Evolutionary conservation across 2,797 vertebrate genomes (phyloP).

Genomic region (Sebastolobus alascanus): DNA sequence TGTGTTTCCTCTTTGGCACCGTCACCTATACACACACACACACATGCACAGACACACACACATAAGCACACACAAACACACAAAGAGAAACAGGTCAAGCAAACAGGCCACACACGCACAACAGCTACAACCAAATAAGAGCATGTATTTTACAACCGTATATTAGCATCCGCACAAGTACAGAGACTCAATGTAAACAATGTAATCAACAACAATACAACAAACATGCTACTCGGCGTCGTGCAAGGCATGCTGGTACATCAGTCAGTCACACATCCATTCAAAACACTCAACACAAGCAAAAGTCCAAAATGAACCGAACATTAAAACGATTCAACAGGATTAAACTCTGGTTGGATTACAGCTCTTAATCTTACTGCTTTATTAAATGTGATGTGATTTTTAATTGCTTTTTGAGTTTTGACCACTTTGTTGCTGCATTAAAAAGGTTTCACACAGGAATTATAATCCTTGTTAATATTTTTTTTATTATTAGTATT

Average conservation of each 20-base stretch:
- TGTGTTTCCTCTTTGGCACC: conserved; percentile 95
- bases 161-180: not conserved
- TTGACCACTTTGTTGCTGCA: too few relatives aligned
- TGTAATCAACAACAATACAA: not conserved
- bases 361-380: not conserved
- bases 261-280: conserved; percentile 9
- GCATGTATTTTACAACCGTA: not conserved
- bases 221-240: conserved; percentile 32
- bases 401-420: too few relatives aligned
- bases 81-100: conserved; percentile 23
- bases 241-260: too few relatives aligned
- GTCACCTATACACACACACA: conserved; percentile 85
- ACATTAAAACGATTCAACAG: not conserved
- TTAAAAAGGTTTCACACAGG: too few relatives aligned
- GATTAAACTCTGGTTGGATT: conserved; percentile 27
- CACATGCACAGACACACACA: conserved; percentile 4
- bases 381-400: conserved; percentile 15
- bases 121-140: not conserved
- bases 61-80: conserved; percentile 17
- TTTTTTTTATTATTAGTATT: too few relatives aligned
- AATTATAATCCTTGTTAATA: too few relatives aligned
- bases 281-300: conserved; percentile 12
- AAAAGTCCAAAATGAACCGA: not conserved
- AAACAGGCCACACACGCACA: not conserved
- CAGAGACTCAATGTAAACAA: not conserved